These are phyloP conservation scores for Sebastolobus altivelis DNA, from an alignment of 2,797 vertebrate genomes.

Conservation along the genomic window DNA sequence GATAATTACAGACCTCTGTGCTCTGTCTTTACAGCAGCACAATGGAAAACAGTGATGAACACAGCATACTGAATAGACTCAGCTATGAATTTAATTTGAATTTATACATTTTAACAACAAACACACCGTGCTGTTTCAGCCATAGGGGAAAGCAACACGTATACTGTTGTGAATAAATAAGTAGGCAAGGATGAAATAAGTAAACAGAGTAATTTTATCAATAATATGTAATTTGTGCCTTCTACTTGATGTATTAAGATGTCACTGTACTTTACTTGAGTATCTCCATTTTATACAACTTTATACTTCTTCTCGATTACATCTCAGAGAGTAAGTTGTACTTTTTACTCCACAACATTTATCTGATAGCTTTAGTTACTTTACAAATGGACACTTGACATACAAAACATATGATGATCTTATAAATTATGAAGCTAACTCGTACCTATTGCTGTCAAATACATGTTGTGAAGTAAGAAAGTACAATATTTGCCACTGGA, in stretches of 20 bases:
- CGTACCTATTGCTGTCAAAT: background rate
- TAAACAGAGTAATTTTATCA: no score
- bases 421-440: background rate
- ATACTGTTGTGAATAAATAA: no score
- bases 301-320: background rate
- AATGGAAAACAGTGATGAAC: constrained; percentile 29
- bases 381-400: background rate
- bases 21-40: constrained; percentile 37
- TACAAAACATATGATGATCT: background rate
- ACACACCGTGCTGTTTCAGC: background rate
- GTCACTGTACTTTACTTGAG: background rate
- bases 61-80: background rate
- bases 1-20: constrained; percentile 49
- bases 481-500: background rate
- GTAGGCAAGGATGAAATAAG: no score
- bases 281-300: background rate
- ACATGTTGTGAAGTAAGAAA: background rate
- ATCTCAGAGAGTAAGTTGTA: background rate
- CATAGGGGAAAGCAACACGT: background rate
- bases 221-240: background rate
- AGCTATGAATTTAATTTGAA: background rate
- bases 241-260: background rate
- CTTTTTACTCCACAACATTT: background rate
- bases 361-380: background rate
- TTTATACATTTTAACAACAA: background rate